Evolutionary conservation across 2,113 vertebrate species (phyloP).

Genomic region (Lota lota): DNA sequence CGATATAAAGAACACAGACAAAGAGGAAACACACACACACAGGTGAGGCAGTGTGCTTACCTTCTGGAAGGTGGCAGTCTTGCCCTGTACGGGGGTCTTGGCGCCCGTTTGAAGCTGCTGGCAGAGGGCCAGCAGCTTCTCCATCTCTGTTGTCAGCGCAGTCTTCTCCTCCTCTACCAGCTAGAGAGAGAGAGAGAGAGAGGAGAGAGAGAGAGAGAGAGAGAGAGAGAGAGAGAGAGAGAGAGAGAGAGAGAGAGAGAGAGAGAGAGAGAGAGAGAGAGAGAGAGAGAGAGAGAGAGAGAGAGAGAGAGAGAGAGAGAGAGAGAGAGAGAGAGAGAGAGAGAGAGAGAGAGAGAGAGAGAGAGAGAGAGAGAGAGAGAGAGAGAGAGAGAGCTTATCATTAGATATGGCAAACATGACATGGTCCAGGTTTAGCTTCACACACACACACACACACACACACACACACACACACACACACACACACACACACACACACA

Average conservation of each 20-base stretch:
- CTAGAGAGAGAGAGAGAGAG: constrained; percentile 56
- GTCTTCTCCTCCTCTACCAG: constrained; percentile 84
- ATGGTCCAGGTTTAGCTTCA: neutral
- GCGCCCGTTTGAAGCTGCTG: constrained; percentile 87
- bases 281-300: no score
- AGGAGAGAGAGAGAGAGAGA: neutral
- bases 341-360: neutral
- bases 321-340: constrained; percentile 18
- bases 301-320: neutral
- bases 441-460: neutral
- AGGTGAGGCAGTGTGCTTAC: constrained; percentile 59
- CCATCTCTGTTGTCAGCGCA: constrained; percentile 83
- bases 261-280: constrained; percentile 16
- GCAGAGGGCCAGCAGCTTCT: constrained; percentile 84
- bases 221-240: neutral
- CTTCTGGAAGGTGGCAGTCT: constrained; percentile 91
- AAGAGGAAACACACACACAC: neutral
- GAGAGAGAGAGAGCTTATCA: constrained; percentile 3
- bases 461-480: no score
- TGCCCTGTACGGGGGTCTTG: constrained; percentile 84
- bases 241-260: neutral
- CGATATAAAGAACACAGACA: no score
- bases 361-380: neutral
- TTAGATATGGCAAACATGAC: neutral
- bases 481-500: no score